phyloP scores from a whole-genome alignment of 2,113 vertebrate species.

The Phyllostomus hastatus region DNA sequence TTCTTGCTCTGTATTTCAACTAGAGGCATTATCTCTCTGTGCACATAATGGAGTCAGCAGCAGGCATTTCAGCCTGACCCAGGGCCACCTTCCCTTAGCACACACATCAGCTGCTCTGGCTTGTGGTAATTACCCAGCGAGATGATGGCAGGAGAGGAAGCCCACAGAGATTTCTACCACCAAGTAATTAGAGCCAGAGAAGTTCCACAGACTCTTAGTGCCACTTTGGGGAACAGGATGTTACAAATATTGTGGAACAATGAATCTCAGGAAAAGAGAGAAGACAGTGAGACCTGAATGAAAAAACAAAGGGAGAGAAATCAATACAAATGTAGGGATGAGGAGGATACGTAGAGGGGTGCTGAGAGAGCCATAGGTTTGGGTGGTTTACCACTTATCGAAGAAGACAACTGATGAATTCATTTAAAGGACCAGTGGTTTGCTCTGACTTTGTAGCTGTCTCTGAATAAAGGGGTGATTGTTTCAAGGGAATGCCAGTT shows the following conservation, averaged over 20 bases:
- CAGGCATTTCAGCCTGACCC: not conserved
- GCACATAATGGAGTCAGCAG: fast-evolving
- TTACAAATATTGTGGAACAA: not conserved
- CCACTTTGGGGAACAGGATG: not conserved
- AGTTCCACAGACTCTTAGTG: not conserved
- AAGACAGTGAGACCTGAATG: not conserved
- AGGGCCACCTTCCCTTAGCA: not conserved
- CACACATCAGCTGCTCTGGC: not conserved
- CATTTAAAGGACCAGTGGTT: not conserved
- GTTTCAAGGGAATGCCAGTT: not conserved
- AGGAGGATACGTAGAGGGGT: not conserved
- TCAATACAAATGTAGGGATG: not conserved
- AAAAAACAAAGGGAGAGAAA: not conserved
- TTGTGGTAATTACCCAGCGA: not conserved
- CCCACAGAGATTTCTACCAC: slow-evolving; percentile 21
- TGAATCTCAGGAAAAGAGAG: not conserved
- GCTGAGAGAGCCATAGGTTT: not conserved
- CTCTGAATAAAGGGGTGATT: not conserved
- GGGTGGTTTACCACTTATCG: not conserved
- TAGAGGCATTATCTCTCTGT: not conserved
- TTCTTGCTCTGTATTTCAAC: not conserved
- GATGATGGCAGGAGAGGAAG: not conserved
- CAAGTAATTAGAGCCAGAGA: slow-evolving; percentile 28
- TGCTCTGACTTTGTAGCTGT: not conserved
- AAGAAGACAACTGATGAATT: not conserved